Evolutionary conservation across 2,113 vertebrate species (phyloP).

Genomic region (Dasyprocta punctata): DNA sequence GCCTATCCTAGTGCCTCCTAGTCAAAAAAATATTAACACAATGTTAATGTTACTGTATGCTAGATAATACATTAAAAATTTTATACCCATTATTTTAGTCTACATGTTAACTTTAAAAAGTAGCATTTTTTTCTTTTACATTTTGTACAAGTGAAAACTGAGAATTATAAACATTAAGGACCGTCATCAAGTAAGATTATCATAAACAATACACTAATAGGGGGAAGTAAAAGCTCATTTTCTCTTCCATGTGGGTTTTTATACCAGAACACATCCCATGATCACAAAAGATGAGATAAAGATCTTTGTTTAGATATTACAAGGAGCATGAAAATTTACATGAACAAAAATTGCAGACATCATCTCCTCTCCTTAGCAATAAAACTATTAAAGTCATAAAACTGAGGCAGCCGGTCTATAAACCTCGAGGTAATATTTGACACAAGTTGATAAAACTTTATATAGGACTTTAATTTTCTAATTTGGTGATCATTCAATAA

Average conservation of each 20-base stretch:
- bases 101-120: neutral
- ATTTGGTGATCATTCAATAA: neutral
- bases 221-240: neutral
- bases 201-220: neutral
- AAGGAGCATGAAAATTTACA: neutral
- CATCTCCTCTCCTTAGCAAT: neutral
- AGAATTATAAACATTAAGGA: neutral
- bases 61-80: neutral
- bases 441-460: neutral
- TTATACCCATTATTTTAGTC: neutral
- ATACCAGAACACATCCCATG: neutral
- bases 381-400: neutral
- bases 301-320: neutral
- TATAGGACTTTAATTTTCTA: neutral
- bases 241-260: neutral
- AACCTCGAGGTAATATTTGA: neutral
- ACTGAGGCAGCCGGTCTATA: neutral
- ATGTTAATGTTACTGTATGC: neutral
- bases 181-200: neutral
- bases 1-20: neutral
- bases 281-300: neutral
- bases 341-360: neutral
- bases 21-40: constrained; percentile 36
- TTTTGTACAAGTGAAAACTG: neutral
- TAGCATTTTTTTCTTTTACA: neutral